Conservation (phyloP, 2,888 invertebrate genomes). For the Leucophenga maculata region DNA sequence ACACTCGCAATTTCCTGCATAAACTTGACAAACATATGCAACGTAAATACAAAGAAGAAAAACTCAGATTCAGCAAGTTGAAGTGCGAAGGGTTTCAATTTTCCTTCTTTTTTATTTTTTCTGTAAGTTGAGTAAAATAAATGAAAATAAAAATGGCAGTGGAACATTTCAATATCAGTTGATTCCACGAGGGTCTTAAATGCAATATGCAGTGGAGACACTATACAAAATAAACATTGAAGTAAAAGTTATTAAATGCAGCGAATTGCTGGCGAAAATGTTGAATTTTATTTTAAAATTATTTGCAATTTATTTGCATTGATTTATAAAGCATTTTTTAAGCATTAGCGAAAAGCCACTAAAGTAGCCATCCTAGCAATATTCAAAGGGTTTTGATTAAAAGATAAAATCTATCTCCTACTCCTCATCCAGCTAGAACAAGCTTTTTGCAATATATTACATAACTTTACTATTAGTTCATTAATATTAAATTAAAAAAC, state of each 20-base stretch:
- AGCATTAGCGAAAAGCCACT: too few species aligned
- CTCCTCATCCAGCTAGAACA: too few species aligned
- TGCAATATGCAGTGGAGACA: not conserved
- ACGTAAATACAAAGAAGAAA: not conserved
- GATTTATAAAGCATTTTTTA: too few species aligned
- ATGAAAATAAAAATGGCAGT: not conserved
- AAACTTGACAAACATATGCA: slow-evolving; percentile 49
- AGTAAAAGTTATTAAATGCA: too few species aligned
- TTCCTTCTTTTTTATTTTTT: too few species aligned
- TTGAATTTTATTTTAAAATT: too few species aligned
- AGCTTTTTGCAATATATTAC: slow-evolving; percentile 34
- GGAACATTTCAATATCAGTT: not conserved
- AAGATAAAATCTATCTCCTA: too few species aligned
- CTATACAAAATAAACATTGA: not conserved
- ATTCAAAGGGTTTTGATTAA: too few species aligned
- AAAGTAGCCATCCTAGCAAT: too few species aligned
- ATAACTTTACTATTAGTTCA: not conserved
- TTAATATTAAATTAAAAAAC: slow-evolving; percentile 35
- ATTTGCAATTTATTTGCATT: too few species aligned
- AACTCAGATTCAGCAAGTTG: not conserved
- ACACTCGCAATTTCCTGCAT: slow-evolving; percentile 42
- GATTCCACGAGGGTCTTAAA: not conserved
- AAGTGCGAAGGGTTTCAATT: not conserved
- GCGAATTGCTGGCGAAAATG: too few species aligned
- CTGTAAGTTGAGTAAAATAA: not conserved